phyloP scores from a whole-genome alignment of 2,113 vertebrate species.

The Centrocercus urophasianus region DNA sequence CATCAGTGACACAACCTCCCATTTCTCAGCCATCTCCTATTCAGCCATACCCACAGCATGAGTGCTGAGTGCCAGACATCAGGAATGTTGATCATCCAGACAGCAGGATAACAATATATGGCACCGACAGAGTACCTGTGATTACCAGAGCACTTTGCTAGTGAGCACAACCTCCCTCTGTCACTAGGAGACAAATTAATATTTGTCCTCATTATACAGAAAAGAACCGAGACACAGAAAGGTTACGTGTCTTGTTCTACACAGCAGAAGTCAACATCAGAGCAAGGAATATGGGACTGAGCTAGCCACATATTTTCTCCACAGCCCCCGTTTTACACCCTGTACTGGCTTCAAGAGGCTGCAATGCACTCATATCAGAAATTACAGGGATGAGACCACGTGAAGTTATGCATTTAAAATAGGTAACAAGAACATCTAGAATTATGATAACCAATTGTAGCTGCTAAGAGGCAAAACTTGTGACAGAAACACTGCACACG shows the following conservation, averaged over 20 bases:
- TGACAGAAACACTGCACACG: neutral
- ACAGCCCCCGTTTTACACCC: neutral
- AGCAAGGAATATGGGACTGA: neutral
- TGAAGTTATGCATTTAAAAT: neutral
- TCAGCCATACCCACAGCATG: neutral
- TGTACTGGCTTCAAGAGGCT: neutral
- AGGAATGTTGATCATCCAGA: neutral
- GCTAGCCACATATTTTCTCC: neutral
- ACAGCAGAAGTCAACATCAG: neutral
- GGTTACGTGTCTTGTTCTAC: neutral
- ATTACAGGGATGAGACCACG: neutral
- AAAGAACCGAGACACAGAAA: constrained; percentile 23
- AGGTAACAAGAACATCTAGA: neutral
- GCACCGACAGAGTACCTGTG: neutral
- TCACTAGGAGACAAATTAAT: constrained; percentile 57
- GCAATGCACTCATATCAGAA: neutral
- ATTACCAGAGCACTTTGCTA: constrained; percentile 11
- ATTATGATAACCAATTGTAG: neutral
- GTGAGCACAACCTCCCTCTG: neutral
- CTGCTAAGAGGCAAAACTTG: neutral
- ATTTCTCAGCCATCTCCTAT: neutral
- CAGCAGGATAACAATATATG: neutral
- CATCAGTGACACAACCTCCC: neutral
- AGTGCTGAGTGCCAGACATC: neutral
- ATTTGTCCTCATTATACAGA: constrained; percentile 24